Base-by-base conservation (phyloP, 2,797 vertebrate species). In the Amniataba percoides region DNA sequence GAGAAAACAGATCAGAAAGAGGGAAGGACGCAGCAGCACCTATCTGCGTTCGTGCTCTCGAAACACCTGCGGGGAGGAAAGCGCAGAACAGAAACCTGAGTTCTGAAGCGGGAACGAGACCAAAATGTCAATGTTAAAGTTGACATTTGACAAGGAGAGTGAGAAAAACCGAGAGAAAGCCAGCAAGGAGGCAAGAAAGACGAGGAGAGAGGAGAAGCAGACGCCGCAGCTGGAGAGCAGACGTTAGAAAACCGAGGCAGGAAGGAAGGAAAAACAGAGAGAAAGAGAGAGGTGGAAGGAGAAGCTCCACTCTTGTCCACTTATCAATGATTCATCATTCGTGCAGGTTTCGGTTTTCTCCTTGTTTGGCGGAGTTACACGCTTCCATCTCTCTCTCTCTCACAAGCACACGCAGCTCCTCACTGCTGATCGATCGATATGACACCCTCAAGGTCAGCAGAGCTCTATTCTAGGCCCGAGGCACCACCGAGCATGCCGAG, bases 241-340 rank as follows among this genome's bases (percentile, higher is more conserved):
- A 53, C 16, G 19, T 65, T 45, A 13, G 63, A 70, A 70, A 75
- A 39, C 16, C 9, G 52, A 71, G 52, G 52, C 3, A 13, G 36
- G 21, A 65, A 49, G 65, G 53, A 45, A 65, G 79, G 67, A 69
- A 70, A 81, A 74, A 27, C 1, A 13, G 57, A 49, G 21, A 61
- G 23, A 79, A 55, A 57, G 65, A 74, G 57, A 77, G 69, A 67
- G 73, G 61, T 36, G 67, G 78, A 74, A 73, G 71, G 21, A 83
- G 53, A 91, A 75, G 79, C 77, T 85, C 84, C 65, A 86, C 88
- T 83, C 80, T 77, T 89, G 83, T 91, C 67, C 77, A 83, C 92
- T 94, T 95, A 97, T 98, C 94, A 98, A 98, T 96, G 95, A 98
- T 98, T 98, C 95, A 97, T 98, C 94, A 96, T 92, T 91, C 92